phyloP scores from a whole-genome alignment of 2,797 vertebrate genomes.

The Xerus rutilus region DNA sequence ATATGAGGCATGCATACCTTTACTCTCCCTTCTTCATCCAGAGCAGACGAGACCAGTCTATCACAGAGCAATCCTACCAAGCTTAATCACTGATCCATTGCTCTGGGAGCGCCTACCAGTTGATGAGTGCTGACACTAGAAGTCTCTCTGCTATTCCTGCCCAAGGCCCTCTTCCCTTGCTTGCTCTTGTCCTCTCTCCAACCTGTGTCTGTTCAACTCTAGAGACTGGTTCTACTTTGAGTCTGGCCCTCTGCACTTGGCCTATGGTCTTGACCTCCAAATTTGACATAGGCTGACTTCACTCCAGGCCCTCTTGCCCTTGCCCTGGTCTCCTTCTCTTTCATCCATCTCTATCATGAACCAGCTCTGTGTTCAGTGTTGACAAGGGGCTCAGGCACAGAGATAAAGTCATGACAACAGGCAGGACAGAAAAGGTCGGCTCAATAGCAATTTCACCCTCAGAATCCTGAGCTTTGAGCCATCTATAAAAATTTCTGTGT shows the following conservation, averaged over 20 bases:
- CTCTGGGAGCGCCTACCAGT: not conserved
- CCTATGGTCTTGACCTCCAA: not conserved
- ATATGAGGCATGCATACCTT: not conserved
- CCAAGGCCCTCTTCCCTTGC: not conserved
- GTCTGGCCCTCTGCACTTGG: not conserved
- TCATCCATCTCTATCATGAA: not conserved
- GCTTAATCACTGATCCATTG: not conserved
- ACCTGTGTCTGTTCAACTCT: not conserved
- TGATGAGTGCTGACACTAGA: not conserved
- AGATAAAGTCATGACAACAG: accelerated
- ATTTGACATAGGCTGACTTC: not conserved
- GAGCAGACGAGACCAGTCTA: not conserved
- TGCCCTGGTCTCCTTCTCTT: not conserved
- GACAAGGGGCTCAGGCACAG: not conserved
- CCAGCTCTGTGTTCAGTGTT: not conserved
- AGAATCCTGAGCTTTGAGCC: not conserved
- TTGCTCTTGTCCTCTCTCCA: not conserved
- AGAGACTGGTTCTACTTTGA: not conserved
- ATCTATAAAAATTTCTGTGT: not conserved
- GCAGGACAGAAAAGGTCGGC: not conserved
- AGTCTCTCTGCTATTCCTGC: not conserved
- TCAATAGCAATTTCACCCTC: not conserved
- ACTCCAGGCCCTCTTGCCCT: not conserved
- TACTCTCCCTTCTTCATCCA: not conserved
- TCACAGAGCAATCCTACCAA: not conserved